Base-by-base conservation (phyloP, 2,113 vertebrate species). In the Craseonycteris thonglongyai region DNA sequence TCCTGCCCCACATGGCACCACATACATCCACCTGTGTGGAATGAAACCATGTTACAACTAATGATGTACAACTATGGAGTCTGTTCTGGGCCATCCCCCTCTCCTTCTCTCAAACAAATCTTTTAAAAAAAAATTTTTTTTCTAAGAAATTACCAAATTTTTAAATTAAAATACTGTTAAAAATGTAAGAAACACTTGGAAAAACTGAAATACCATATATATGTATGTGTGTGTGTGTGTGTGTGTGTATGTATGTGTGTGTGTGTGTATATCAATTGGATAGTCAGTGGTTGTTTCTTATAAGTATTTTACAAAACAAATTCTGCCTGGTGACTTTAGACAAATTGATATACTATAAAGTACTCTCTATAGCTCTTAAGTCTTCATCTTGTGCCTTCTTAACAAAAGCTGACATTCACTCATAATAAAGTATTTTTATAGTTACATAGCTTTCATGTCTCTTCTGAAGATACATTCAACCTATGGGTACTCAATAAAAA, bases 261-360 rank as follows among this genome's bases (percentile, higher is more conserved):
- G n/a, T n/a, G n/a, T n/a, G n/a, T n/a, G 33, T 71, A 82, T 38
- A 63, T 18, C 38, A 81, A 47, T 19, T 78, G 28, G 45, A 59
- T 28, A 66, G 12, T 49, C 66, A 38, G 35, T 42, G 51, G 68
- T 59, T 1, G 6, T 82, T 84, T 76, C 72, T 78, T 91, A 84
- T n/a, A 87, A 84, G 40, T 13, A 84, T n/a, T 84, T 94, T 49
- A 86, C 69, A 90, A 83, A 95, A 82, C 71, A 82, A 82, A 56
- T 90, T 94, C 33, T 59, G 26, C 59, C 93, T 83, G 51, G 79
- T 80, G 65, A 95, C 66, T 95, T 40, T 68, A 72, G 80, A 87
- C 65, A 87, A 91, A 97, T 96, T 93, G 81, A 94, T 94, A 92
- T 2, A 38, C 90, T 80, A 84, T 84, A 87, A 96, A 96, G 42